Base-by-base conservation (phyloP, 2,113 vertebrate genomes). In the Sinocyclocheilus rhinocerous region DNA sequence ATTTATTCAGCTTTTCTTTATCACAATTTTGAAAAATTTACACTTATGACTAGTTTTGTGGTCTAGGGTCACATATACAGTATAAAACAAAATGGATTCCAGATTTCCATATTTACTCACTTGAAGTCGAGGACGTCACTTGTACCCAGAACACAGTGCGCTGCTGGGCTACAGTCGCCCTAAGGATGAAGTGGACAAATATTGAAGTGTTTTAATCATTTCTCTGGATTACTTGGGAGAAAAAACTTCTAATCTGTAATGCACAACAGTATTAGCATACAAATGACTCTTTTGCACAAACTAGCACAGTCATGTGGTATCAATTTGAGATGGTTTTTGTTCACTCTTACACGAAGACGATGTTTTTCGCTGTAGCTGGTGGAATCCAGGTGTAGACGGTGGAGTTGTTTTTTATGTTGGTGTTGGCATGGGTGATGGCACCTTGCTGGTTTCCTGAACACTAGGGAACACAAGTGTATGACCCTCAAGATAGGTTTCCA, bases 111-210 rank as follows among this genome's bases (percentile, higher is more conserved):
- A 48, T 48, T 48, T 48, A 8, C 90, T 87, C 57, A 94, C 93
- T 88, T 91, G 63, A 85, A 77, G 67, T 89, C 50, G 75, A 82
- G 4, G 93, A 94, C 84, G 33, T 85, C 26, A 94, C 65, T 4
- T 90, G 86, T 24, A 93, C 84, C 94, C 94, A 94, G 76, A 91
- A 94, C 24, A 91, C 70, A 4, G 84, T 76, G 24, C 13, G 80
- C 1, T 89, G 72, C 33, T 90, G 76, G 2, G 89, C 92, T 22
- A 93, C 87, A 0, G 92, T 93, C n/a, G 92, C 93, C 20, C 93
- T 94, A 83, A 36, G 72, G 45, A 81, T 70, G 5, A 72, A 20
- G 16, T 29, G 24, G 3, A 59, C 20, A 24, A 83, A 67, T 24
- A 39, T 55, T 67, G 50, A 24, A 48, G 42, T 16, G 22, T 76